A percentile compares a stretch with the other conserved stretches of the same genome.
phyloP scores from a whole-genome alignment of 2,113 vertebrate species.

The Hippocampus zosterae region DNA sequence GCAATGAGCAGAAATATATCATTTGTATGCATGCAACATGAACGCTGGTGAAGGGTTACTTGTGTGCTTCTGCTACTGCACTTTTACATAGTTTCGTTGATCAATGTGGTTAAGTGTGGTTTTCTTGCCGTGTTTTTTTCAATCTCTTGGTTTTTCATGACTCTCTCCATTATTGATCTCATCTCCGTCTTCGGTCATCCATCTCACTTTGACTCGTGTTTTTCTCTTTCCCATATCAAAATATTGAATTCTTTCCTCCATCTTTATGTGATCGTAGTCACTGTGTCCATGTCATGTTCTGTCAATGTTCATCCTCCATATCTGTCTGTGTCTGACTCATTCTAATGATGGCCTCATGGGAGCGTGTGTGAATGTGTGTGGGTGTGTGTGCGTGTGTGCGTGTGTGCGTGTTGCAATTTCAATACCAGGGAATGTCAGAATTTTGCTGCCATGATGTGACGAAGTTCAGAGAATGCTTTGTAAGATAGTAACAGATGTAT shows the following conservation, averaged over 20 bases:
- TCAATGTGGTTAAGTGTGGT: constrained; percentile 43
- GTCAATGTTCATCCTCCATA: background rate
- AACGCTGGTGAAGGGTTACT: constrained; percentile 24
- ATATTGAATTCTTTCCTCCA: constrained; percentile 33
- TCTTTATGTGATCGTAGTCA: constrained; percentile 13
- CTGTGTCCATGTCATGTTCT: constrained; percentile 14
- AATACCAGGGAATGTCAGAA: constrained; percentile 32
- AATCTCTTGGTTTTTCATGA: background rate
- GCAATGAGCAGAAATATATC: constrained; percentile 7
- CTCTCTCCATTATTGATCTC: constrained; percentile 27
- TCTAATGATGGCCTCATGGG: background rate
- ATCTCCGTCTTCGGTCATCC: constrained; percentile 19
- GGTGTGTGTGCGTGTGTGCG: too few relatives aligned
- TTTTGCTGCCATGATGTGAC: constrained; percentile 17
- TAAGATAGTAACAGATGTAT: background rate
- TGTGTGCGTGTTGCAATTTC: background rate
- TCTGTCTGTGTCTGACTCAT: background rate
- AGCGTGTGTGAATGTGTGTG: background rate
- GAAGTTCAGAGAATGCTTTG: background rate
- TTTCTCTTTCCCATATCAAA: constrained; percentile 4
- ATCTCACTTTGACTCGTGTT: background rate
- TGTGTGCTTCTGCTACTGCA: constrained; percentile 20
- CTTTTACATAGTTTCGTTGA: constrained; percentile 36
- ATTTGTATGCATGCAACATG: constrained; percentile 6
- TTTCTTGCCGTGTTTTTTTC: constrained; percentile 9